phyloP scores from a whole-genome alignment of 2,797 vertebrate genomes.

The Melanotaenia parkinsoni region DNA sequence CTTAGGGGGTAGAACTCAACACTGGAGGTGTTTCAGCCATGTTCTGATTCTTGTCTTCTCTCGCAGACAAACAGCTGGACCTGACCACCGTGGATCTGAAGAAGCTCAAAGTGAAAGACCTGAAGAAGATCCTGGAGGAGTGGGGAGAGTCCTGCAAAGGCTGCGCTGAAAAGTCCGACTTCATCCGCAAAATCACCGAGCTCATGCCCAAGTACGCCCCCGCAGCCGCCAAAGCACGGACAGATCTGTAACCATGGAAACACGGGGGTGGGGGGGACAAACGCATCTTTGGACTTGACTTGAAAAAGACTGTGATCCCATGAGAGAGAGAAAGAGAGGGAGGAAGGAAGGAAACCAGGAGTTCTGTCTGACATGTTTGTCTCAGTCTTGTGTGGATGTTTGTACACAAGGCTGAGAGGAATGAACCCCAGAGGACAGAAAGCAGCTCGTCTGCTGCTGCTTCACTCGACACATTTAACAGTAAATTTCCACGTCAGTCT shows the following conservation, averaged over 20 bases:
- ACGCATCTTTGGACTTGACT: constrained; percentile 38
- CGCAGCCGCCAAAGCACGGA: constrained; percentile 89
- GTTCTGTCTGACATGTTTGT: constrained; percentile 22
- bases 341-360: constrained; percentile 1
- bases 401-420: constrained; percentile 4
- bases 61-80: constrained; percentile 93
- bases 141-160: constrained; percentile 97
- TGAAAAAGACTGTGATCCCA: constrained; percentile 31
- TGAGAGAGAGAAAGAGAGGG: not conserved
- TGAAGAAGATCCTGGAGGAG: constrained; percentile 96
- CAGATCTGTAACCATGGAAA: constrained; percentile 83
- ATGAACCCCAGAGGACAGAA: not conserved
- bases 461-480: not conserved
- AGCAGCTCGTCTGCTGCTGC: not conserved
- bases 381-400: constrained; percentile 2
- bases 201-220: constrained; percentile 97
- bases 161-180: constrained; percentile 95
- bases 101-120: constrained; percentile 94
- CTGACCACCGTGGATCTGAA: constrained; percentile 94
- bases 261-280: not conserved
- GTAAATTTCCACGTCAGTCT: not conserved
- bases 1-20: not conserved
- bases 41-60: not conserved
- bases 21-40: too few relatives aligned
- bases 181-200: constrained; percentile 96